Evolutionary conservation across 2,797 vertebrate genomes (phyloP).

Genomic region (Borostomias antarcticus): DNA sequence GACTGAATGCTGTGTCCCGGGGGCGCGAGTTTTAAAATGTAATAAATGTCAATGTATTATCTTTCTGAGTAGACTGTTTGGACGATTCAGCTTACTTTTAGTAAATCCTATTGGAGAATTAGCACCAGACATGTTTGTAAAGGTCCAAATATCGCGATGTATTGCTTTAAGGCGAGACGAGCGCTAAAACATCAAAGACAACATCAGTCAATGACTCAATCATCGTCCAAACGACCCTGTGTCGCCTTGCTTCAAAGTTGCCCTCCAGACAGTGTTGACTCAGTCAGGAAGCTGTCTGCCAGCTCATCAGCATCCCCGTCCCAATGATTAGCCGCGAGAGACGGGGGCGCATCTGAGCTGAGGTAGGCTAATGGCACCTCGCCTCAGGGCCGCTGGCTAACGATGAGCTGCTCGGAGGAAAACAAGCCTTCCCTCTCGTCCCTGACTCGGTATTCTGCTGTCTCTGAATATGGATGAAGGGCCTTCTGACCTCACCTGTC

Average conservation of each 20-base stretch:
- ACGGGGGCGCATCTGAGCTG: constrained; percentile 29
- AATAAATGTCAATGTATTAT: no score
- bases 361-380: constrained; percentile 22
- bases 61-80: no score
- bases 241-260: no score
- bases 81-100: no score
- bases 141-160: neutral
- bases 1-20: no score
- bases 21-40: no score
- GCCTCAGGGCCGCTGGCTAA: constrained; percentile 21
- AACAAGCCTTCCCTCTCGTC: neutral
- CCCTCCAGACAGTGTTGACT: constrained; percentile 16
- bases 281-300: constrained; percentile 16
- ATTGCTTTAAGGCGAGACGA: neutral
- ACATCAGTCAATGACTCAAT: neutral
- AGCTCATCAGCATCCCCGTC: constrained; percentile 19
- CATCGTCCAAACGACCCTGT: neutral
- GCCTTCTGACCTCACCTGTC: constrained; percentile 42
- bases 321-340: constrained; percentile 27
- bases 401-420: constrained; percentile 12
- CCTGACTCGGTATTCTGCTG: neutral
- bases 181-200: neutral
- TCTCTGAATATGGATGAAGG: constrained; percentile 39
- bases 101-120: no score
- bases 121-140: no score